phyloP scores from a whole-genome alignment of 2,797 vertebrate genomes.

The Lophius americanus region DNA sequence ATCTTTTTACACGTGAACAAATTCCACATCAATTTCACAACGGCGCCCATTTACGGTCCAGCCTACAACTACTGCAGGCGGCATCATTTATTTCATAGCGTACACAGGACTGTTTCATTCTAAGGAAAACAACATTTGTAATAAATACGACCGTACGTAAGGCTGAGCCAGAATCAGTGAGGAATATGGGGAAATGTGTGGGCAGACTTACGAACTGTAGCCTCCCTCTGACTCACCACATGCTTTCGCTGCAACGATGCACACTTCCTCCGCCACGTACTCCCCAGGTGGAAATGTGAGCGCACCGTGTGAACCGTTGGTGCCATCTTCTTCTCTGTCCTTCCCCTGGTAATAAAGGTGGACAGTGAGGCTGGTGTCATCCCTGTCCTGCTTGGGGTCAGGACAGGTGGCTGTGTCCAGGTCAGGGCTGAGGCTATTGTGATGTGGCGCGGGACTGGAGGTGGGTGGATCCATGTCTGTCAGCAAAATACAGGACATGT shows the following conservation, averaged over 20 bases:
- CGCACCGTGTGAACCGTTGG: constrained; percentile 22
- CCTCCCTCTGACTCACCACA: constrained; percentile 83
- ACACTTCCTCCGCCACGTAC: constrained; percentile 91
- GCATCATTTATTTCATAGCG: too few relatives aligned
- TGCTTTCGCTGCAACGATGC: constrained; percentile 87
- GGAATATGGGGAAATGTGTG: background rate
- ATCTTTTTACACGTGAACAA: too few relatives aligned
- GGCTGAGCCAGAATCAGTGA: background rate
- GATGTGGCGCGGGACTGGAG: constrained; percentile 63
- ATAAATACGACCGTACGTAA: too few relatives aligned
- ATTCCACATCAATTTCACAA: too few relatives aligned
- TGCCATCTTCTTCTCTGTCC: constrained; percentile 68
- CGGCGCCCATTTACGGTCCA: background rate
- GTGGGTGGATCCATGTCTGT: constrained; percentile 84
- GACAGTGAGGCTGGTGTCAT: constrained; percentile 80
- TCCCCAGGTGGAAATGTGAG: constrained; percentile 86
- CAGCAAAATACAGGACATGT: constrained; percentile 88
- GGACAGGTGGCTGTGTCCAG: constrained; percentile 37
- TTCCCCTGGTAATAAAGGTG: constrained; percentile 85
- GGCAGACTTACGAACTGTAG: constrained; percentile 21
- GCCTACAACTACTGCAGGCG: background rate
- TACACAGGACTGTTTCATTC: background rate
- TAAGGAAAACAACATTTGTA: too few relatives aligned
- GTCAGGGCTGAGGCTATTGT: constrained; percentile 69
- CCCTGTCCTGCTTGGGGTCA: constrained; percentile 44